Evolutionary conservation across 1,140 invertebrate genomes (phyloP).

Genomic region (Pseudomyrmex dendroicus): DNA sequence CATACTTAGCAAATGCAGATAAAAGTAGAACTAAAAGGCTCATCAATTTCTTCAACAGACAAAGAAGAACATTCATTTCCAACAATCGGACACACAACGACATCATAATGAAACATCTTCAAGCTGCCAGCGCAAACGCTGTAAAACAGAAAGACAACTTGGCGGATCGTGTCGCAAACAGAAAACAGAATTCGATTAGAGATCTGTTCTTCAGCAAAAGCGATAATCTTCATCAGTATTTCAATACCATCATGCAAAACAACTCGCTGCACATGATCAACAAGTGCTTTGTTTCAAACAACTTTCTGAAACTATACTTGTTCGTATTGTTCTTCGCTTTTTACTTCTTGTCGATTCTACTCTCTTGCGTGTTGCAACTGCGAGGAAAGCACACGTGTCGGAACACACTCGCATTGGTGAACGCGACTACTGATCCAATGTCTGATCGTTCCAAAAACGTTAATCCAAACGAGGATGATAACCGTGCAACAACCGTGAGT

Average conservation of each 20-base stretch:
- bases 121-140: slow-evolving; percentile 38
- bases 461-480: neutral
- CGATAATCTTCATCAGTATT: neutral
- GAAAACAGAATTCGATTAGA: slow-evolving; percentile 8
- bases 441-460: neutral
- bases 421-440: neutral
- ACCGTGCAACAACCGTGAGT: no score
- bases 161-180: slow-evolving; percentile 4
- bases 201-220: neutral
- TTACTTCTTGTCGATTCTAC: slow-evolving; percentile 75
- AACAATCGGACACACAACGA: slow-evolving; percentile 64
- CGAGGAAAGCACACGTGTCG: slow-evolving; percentile 16
- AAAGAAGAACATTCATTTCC: slow-evolving; percentile 6
- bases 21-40: neutral
- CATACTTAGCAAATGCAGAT: neutral
- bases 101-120: slow-evolving; percentile 66
- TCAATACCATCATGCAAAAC: slow-evolving; percentile 4
- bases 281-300: slow-evolving; percentile 71
- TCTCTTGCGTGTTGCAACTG: slow-evolving; percentile 68
- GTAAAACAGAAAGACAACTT: slow-evolving; percentile 15
- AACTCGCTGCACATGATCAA: slow-evolving; percentile 37
- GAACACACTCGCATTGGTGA: slow-evolving; percentile 26
- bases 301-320: slow-evolving; percentile 73
- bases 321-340: slow-evolving; percentile 70
- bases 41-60: neutral